Evolutionary conservation across 2,888 invertebrate species (phyloP).

Genomic region (Caenorhabditis sinica): DNA sequence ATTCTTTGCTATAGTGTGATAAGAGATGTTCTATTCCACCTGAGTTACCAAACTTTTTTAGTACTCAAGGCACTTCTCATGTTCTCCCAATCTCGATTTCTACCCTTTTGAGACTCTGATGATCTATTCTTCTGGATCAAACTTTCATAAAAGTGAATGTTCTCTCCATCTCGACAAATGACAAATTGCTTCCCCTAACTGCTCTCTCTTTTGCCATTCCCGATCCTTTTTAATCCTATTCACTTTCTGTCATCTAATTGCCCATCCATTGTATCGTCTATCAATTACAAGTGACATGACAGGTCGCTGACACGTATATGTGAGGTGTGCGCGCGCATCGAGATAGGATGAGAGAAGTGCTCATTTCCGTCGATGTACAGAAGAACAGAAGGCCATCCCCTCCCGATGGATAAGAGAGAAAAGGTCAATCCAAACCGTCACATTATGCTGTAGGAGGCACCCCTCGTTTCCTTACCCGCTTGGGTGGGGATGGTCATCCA

Average conservation of each 20-base stretch:
- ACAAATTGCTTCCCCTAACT: neutral
- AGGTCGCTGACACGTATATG: conserved; percentile 1
- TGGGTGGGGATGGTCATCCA: conserved; percentile 60
- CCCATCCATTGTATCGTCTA: conserved; percentile 40
- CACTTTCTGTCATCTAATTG: conserved; percentile 31
- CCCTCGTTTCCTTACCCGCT: neutral
- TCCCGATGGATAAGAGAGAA: conserved; percentile 32
- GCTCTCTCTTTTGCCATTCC: neutral
- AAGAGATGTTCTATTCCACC: too few relatives aligned
- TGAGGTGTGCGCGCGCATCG: conserved; percentile 5
- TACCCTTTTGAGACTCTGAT: too few relatives aligned
- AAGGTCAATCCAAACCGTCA: conserved; percentile 65
- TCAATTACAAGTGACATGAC: conserved; percentile 55
- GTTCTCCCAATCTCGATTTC: too few relatives aligned
- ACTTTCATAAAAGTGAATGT: too few relatives aligned
- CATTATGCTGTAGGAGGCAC: conserved; percentile 57
- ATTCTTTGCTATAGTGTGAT: too few relatives aligned
- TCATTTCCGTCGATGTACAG: conserved; percentile 25
- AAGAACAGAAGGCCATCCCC: conserved; percentile 36
- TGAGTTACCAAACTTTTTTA: too few relatives aligned
- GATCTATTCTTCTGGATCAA: neutral
- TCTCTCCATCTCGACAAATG: too few relatives aligned
- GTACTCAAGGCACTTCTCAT: too few relatives aligned
- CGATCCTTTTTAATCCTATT: neutral
- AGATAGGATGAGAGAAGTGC: conserved; percentile 42